phyloP scores from a whole-genome alignment of 2,113 vertebrate species.

The Anoura caudifer region DNA sequence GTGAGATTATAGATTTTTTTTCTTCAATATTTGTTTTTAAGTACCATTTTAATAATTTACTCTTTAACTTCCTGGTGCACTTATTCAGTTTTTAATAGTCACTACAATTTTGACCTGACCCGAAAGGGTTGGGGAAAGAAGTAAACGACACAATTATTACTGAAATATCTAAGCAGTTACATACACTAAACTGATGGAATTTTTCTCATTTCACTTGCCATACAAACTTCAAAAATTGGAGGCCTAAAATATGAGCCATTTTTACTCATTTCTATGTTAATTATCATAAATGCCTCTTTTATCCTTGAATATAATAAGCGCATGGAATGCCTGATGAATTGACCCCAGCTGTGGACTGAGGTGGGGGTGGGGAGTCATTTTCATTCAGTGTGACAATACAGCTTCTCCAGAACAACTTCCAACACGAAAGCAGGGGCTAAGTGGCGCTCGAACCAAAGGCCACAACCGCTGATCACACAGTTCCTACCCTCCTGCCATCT shows the following conservation, averaged over 20 bases:
- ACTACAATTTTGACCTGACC: neutral
- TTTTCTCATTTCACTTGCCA: neutral
- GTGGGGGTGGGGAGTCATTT: neutral
- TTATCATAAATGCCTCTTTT: neutral
- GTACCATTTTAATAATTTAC: neutral
- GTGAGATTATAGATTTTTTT: neutral
- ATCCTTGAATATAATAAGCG: neutral
- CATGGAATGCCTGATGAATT: neutral
- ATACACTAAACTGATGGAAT: neutral
- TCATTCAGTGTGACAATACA: neutral
- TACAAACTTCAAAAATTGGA: neutral
- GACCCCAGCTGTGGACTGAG: neutral
- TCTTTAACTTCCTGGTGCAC: neutral
- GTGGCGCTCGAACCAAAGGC: neutral
- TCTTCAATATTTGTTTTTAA: conserved; percentile 11
- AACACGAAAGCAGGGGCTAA: neutral
- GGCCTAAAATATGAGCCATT: neutral
- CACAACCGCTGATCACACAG: neutral
- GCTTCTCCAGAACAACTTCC: neutral
- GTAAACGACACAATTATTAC: neutral
- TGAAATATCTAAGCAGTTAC: neutral
- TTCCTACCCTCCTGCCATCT: neutral
- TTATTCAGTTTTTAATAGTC: neutral
- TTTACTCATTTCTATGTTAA: neutral
- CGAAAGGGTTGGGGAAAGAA: neutral